Conservation (phyloP, 2,888 invertebrate species). For the Erebia epiphron region DNA sequence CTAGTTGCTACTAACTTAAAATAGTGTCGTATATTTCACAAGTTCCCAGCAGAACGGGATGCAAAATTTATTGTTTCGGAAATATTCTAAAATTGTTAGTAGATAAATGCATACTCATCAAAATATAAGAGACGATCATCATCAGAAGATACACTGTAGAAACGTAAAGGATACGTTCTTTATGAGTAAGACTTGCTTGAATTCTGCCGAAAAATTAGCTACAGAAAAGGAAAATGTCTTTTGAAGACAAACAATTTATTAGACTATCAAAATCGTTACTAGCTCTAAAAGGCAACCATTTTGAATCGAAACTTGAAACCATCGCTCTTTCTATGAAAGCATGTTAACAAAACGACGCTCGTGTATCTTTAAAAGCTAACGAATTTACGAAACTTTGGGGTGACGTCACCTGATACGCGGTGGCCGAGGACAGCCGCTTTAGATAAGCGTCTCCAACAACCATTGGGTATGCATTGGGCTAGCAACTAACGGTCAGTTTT, state of each 20-base stretch:
- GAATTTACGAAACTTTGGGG: constrained; percentile 30
- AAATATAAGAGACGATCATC: too few relatives aligned
- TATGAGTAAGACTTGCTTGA: too few relatives aligned
- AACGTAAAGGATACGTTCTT: too few relatives aligned
- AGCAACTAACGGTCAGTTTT: constrained; percentile 37
- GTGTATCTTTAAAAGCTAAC: constrained; percentile 9
- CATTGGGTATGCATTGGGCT: constrained; percentile 2
- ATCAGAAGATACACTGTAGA: too few relatives aligned
- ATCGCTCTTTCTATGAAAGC: background rate
- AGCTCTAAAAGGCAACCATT: too few relatives aligned
- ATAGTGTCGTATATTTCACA: too few relatives aligned
- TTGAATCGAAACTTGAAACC: too few relatives aligned
- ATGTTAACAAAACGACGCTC: constrained; percentile 3
- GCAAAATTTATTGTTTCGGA: background rate
- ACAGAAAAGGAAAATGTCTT: too few relatives aligned
- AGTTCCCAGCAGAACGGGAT: too few relatives aligned
- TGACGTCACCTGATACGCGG: constrained; percentile 56
- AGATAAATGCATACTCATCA: background rate
- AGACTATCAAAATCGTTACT: too few relatives aligned
- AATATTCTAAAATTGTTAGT: background rate
- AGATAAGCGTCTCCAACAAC: constrained; percentile 47
- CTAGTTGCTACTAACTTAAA: background rate
- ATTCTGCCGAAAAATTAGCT: too few relatives aligned
- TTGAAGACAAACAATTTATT: too few relatives aligned
- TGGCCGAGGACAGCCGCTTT: constrained; percentile 52